Evolutionary conservation across 1,140 invertebrate species (phyloP), one percentile per base, ranked within the genome.

Genomic region (Drosophila repletoides): DNA sequence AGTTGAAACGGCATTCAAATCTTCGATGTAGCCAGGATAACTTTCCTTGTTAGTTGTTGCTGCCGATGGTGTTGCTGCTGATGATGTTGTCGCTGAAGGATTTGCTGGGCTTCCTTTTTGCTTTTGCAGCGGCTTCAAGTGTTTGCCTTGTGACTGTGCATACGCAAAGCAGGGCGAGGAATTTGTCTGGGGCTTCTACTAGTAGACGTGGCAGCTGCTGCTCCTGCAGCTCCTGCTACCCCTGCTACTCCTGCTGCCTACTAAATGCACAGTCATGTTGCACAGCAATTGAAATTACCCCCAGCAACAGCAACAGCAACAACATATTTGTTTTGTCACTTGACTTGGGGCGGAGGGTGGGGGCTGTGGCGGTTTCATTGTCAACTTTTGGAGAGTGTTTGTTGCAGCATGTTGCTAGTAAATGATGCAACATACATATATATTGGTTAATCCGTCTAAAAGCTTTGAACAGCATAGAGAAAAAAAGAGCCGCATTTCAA

Each of bases 401-500:
- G n/a, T n/a, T 74, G 52, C 33, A 38, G 45, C 45, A 14, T 64
- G 40, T 22, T 21, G 19, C 41, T 15, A 3, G 43, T n/a, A 29
- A 36, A 14, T 21, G 36, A 34, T 41, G 2, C 22, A 12, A 43
- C 15, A 24, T 56, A 26, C 21, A 29, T 40, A 56, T 10, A 66
- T 66, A 66, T 83, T 83, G 79, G 79, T 79, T 83, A 83, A 83
- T 83, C 66, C 79, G 55, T 41, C 80, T 83, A 84, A 83, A 83
- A 83, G 79, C 79, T 83, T 84, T 84, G 19, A 52, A 40, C n/a
- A 36, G 29, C 26, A 36, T 10, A 48, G 17, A 5, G 24, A 17
- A 26, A 2, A 36, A 38, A 48, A 31, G 17, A 28, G 1, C 12
- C 10, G 10, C 31, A 68, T 72, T 76, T 76, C 67, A 63, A 76